These are phyloP conservation scores for Theocolax elegans DNA, from an alignment of 1,140 invertebrate genomes.

Conservation along the genomic window DNA sequence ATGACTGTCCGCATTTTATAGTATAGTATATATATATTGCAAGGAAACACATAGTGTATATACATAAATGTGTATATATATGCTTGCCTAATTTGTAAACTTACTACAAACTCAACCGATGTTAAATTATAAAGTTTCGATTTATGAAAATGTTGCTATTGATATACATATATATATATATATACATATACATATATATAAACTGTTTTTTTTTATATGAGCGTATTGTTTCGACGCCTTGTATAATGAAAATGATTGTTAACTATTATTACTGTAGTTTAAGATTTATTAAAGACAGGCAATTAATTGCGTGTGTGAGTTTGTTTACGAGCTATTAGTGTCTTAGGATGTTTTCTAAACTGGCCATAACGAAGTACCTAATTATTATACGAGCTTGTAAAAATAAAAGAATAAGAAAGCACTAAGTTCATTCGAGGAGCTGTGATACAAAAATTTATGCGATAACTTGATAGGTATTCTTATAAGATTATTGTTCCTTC, in stretches of 20 bases:
- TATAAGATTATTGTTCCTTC: slow-evolving; percentile 6
- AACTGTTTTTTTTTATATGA: too few relatives aligned
- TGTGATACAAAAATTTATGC: slow-evolving; percentile 25
- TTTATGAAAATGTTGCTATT: not conserved
- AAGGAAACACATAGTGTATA: not conserved
- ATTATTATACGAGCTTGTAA: not conserved
- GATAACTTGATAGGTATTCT: not conserved
- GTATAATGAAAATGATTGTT: not conserved
- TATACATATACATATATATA: too few relatives aligned
- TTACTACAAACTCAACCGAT: not conserved
- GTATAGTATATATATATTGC: not conserved
- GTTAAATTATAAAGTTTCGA: not conserved
- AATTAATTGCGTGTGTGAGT: not conserved
- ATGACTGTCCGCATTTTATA: not conserved
- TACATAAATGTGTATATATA: not conserved
- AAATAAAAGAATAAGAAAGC: too few relatives aligned
- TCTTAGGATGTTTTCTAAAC: slow-evolving; percentile 9
- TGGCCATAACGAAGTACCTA: slow-evolving; percentile 17
- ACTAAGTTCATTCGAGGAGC: slow-evolving; percentile 11
- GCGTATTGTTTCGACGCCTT: slow-evolving; percentile 1
- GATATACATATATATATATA: not conserved
- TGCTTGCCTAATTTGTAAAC: slow-evolving; percentile 3
- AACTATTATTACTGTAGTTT: not conserved
- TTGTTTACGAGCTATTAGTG: not conserved
- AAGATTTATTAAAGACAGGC: not conserved